Base-by-base conservation (phyloP, 2,113 vertebrate genomes). In the Sigmodon hispidus region DNA sequence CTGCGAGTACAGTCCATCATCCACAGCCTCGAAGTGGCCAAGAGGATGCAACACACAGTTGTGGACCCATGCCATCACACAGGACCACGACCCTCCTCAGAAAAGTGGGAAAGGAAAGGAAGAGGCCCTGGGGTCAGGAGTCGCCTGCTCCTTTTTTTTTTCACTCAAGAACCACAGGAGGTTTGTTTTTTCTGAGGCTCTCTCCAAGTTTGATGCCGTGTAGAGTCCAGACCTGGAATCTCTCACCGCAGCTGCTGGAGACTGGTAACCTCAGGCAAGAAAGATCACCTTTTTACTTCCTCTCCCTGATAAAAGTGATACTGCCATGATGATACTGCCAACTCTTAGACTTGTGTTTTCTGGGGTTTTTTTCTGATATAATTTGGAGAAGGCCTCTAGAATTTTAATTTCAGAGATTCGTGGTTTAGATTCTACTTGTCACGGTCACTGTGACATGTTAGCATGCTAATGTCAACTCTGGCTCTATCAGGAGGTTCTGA, bases 71-170 rank as follows among this genome's bases (percentile, higher is more conserved):
- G 9, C 2, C 24, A 6, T n/a, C 34, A 6, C 72, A 15, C 0
- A 0, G 61, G 67, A n/a, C 59, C 1, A 1, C 0, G 3, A 10
- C 19, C 8, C 8, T 48, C 31, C 26, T 24, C 59, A 22, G 69
- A 63, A 89, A 63, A 63, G 83, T 2, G 7, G 29, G 45, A 7
- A 34, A 80, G 34, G 0, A 1, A 26, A 55, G 40, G 26, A 61
- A 90, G 84, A 97, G 96, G 96, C 89, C 45, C 72, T 67, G 89
- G 91, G 96, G 96, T 95, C 87, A 86, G 97, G 97, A 97, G 97
- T 95, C 36, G 67, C 57, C 83, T 87, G 80, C 93, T 97, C 96
- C 91, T 73, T 97, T 98, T 98, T 98, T 97, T 98, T 98, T 98
- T 95, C 52, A 92, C 95, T 95, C 75, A 16, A 67, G 96, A 98